Base-by-base conservation (phyloP, 37 sponge, comb jelly and placozoan genomes). In the Crambe crambe region DNA sequence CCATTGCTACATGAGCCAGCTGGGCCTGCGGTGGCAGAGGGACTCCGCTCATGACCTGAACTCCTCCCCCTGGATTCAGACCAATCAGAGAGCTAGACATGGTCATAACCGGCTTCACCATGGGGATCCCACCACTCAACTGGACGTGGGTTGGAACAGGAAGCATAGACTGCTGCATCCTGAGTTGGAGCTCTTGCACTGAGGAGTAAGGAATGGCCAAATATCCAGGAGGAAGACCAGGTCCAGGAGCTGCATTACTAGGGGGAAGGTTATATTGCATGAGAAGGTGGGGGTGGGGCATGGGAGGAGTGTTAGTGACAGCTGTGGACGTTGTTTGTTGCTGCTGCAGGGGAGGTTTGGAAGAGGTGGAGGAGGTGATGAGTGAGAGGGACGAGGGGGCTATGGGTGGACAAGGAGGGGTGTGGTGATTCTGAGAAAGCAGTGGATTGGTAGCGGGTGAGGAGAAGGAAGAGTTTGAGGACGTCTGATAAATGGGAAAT, bases 201-300 rank as follows among this genome's bases (percentile, higher is more conserved):
- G 85, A 42, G 21, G 85, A 70, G 71, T 77, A 85, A 2, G 85
- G 85, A 0, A 85, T 58, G 9, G 85, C 62, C 85, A 85, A 56
- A 70, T 77, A 85, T 35, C 72, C 69, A 29, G 68, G 35, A n/a
- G 82, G 67, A 9, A 73, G 31, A 6, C 70, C 44, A 32, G 47
- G 2, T 26, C 42, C 26, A 42, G 71, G 3, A 40, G 71, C 71
- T 12, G 43, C 36, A 2, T 23, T 27, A 31, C 56, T 1, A 42
- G 43, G 21, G 37, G 70, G 41, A 4, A 42, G 42, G 35, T 40
- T 70, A 23, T 39, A 42, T 38, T 70, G 70, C 51, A 54, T 74
- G 31, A 42, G 83, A 6, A 18, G 32, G 56, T 23, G 37, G 32
- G 2, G 68, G 6, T 73, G 83, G 31, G 25, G 27, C 66, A 31